These are phyloP conservation scores for Pristis pectinata DNA, from an alignment of 2,797 vertebrate species.

Conservation along the genomic window DNA sequence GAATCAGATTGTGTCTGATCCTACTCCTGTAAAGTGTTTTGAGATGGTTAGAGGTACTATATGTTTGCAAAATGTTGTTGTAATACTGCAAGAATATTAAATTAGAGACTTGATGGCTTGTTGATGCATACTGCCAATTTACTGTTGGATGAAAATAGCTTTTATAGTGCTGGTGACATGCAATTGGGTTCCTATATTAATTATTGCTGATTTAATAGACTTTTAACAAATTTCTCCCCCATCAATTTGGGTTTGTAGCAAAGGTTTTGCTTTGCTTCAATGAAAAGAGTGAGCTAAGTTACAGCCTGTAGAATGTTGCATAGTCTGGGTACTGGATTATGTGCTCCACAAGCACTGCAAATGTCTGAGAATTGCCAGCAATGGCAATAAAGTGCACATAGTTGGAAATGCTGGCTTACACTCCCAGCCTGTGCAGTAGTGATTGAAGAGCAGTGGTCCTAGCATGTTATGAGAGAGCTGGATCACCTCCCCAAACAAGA, in stretches of 20 bases:
- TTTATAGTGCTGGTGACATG: neutral
- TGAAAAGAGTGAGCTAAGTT: neutral
- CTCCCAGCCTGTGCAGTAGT: neutral
- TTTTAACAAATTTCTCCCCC: neutral
- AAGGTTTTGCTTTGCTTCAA: neutral
- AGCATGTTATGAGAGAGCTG: neutral
- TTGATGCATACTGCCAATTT: neutral
- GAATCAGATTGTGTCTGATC: neutral
- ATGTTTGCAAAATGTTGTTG: neutral
- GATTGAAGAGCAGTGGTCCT: neutral
- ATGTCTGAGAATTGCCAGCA: neutral
- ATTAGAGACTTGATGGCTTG: neutral
- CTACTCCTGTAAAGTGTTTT: neutral
- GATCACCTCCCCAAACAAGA: neutral
- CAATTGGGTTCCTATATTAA: neutral
- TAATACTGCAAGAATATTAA: neutral
- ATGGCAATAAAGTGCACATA: neutral
- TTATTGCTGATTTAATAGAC: neutral
- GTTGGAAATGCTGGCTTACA: neutral
- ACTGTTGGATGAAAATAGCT: neutral
- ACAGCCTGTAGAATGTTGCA: neutral
- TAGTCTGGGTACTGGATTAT: neutral
- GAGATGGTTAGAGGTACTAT: neutral
- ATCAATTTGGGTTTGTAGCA: neutral
- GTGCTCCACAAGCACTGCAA: neutral